Base-by-base conservation (phyloP, 2,888 invertebrate genomes). In the Leptinotarsa juncta region DNA sequence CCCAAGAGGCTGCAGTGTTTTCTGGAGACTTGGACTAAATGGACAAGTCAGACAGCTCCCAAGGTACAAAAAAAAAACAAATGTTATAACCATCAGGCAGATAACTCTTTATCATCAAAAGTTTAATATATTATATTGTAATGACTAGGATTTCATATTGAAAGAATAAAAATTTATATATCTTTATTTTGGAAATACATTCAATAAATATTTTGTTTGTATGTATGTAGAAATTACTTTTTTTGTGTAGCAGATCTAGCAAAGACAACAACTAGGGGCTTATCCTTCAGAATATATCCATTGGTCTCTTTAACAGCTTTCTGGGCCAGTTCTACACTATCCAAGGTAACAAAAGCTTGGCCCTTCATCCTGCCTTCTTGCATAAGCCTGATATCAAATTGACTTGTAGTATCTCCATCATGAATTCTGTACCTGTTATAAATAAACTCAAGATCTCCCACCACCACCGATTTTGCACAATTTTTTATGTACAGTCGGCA, bases 291-390 rank as follows among this genome's bases (percentile, higher is more conserved):
- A 81, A 97, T 90, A 85, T 91, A 96, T 0, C 97, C 97, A 89
- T 97, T 96, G 3, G 96, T 96, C 87, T 96, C 95, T 82, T 91
- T 89, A 0, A 97, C 86, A 14, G 97, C 97, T 78, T 90, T 89
- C 83, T 93, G 91, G 0, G 96, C 95, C 82, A 91, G 88, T 66
- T 90, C 89, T 16, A 92, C 90, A 82, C 90, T 92, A 70, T 95
- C 94, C 71, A 97, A 90, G 0, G 96, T 96, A 0, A 98, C 91
- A 90, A 98, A 98, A 0, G 96, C 97, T 88, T 98, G 98, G 0
- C 97, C 97, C 88, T 97, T 98, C 97, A 98, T 97, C 84, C 96
- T 91, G 1, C 98, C 98, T 87, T 96, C 96, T 85, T 96, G 95
- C 97, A 98, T 96, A 16, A 97, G 90, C 81, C 95, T 91, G 4